These are phyloP conservation scores for Osmerus eperlanus DNA, from an alignment of 2,113 vertebrate genomes.

Conservation along the genomic window DNA sequence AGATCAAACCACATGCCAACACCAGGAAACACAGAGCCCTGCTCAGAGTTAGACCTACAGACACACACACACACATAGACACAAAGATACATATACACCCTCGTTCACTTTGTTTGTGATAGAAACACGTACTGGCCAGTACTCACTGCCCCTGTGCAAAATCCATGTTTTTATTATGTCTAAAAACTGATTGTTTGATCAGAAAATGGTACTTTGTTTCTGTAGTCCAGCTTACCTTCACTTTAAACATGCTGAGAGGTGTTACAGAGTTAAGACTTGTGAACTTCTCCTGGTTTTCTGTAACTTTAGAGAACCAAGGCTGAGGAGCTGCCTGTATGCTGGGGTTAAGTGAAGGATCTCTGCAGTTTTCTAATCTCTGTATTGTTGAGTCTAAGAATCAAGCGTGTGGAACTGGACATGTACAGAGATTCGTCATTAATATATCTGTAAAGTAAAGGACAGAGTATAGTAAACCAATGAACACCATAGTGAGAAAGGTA, in stretches of 20 bases:
- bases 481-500: too few relatives aligned
- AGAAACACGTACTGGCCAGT: conserved; percentile 32
- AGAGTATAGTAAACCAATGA: too few relatives aligned
- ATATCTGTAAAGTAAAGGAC: too few relatives aligned
- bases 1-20: conserved; percentile 59
- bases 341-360: too few relatives aligned
- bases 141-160: not conserved
- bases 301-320: not conserved
- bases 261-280: not conserved
- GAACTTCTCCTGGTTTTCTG: not conserved
- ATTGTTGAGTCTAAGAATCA: too few relatives aligned
- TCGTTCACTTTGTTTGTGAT: conserved; percentile 18
- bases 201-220: not conserved
- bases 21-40: conserved; percentile 57
- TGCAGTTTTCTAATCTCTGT: too few relatives aligned
- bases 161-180: conserved; percentile 4
- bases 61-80: conserved; percentile 20
- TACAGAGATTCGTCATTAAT: too few relatives aligned
- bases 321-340: too few relatives aligned
- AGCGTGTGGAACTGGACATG: too few relatives aligned
- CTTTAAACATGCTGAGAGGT: conserved; percentile 8
- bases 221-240: not conserved
- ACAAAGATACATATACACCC: not conserved
- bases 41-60: conserved; percentile 43
- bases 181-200: not conserved